Percentiles rank a stretch among this genome's conserved stretches.
Evolutionary conservation across 2,797 vertebrate species (phyloP).

Genomic region (Phoeniculus purpureus): DNA sequence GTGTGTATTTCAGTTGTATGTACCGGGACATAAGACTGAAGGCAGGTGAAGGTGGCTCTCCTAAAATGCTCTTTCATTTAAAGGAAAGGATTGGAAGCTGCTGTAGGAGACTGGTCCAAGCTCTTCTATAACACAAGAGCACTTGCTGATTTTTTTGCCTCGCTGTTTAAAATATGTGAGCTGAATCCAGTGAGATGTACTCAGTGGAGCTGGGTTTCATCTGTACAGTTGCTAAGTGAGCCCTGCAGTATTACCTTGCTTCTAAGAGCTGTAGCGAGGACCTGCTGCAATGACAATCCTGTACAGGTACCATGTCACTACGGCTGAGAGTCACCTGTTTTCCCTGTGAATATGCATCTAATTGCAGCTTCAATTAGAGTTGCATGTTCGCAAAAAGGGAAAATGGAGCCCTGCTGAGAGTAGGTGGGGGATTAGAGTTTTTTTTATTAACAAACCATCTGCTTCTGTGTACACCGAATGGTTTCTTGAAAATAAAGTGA

Average conservation of each 20-base stretch:
- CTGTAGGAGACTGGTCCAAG: neutral
- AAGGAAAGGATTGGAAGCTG: neutral
- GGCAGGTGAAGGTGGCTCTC: neutral
- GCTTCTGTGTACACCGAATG: slow-evolving; percentile 1
- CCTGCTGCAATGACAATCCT: neutral
- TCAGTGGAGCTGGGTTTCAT: slow-evolving; percentile 20
- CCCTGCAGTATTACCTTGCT: neutral
- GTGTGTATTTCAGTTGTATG: neutral
- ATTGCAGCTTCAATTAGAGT: neutral
- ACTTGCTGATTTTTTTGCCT: neutral
- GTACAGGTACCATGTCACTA: neutral
- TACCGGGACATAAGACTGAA: neutral
- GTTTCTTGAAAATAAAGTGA: slow-evolving; percentile 26
- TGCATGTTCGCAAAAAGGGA: slow-evolving; percentile 35
- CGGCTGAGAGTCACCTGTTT: neutral
- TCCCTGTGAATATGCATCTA: neutral
- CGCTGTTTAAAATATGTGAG: neutral
- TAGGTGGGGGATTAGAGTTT: neutral
- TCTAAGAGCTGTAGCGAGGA: slow-evolving; percentile 18
- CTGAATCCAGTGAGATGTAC: neutral
- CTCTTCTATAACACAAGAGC: neutral
- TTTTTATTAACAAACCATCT: slow-evolving; percentile 41
- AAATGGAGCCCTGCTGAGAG: slow-evolving; percentile 13
- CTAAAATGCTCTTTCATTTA: neutral
- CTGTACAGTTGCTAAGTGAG: neutral